These are phyloP conservation scores for Melipona quadrifasciata DNA, from an alignment of 1,140 invertebrate genomes.

Conservation along the genomic window DNA sequence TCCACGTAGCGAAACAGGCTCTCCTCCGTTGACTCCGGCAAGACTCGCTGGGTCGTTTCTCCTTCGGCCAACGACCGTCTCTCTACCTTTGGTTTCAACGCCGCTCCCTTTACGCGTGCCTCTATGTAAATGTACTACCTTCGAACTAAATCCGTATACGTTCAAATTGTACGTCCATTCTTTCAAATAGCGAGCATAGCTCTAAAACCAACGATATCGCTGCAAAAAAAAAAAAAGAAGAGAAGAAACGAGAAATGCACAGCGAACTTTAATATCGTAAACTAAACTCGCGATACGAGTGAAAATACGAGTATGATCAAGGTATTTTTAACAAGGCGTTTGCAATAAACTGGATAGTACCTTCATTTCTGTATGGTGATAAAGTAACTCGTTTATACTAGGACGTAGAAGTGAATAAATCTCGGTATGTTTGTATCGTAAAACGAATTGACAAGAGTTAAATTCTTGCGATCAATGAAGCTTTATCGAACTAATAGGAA, in stretches of 20 bases:
- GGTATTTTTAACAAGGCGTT: not conserved
- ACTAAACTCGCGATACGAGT: too few relatives aligned
- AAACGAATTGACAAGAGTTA: not conserved
- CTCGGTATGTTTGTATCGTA: not conserved
- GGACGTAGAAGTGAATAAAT: not conserved
- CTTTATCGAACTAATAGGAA: not conserved
- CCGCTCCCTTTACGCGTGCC: constrained; percentile 43
- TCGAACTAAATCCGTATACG: not conserved
- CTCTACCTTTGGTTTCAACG: constrained; percentile 55
- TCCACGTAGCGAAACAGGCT: constrained; percentile 49
- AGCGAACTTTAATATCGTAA: not conserved
- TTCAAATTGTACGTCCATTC: not conserved
- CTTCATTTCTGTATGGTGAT: not conserved
- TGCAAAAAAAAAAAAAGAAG: not conserved
- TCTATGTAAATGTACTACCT: constrained; percentile 43
- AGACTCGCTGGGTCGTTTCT: constrained; percentile 59
- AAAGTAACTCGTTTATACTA: not conserved
- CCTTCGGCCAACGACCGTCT: constrained; percentile 66
- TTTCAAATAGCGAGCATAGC: not conserved
- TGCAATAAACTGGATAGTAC: not conserved
- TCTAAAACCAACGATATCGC: not conserved
- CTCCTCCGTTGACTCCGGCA: constrained; percentile 16
- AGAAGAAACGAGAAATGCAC: not conserved
- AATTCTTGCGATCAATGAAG: not conserved
- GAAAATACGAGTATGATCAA: too few relatives aligned